Base-by-base conservation (phyloP, 2,113 vertebrate species). In the Brachypteracias leptosomus region DNA sequence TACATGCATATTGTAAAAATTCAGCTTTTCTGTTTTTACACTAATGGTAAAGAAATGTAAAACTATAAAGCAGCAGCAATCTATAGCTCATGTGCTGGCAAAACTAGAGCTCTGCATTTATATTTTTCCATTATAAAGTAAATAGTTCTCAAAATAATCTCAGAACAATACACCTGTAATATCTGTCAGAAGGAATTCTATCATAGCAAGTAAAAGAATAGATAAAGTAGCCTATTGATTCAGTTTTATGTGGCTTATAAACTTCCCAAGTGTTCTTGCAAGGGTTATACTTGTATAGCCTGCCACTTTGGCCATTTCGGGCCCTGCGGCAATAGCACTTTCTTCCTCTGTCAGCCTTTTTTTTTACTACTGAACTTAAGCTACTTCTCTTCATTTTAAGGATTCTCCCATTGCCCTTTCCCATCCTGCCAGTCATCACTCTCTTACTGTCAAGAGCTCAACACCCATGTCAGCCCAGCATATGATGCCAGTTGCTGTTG, bases 401-500 rank as follows among this genome's bases (percentile, higher is more conserved):
- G 66, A 75, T 95, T 80, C 66, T 94, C 58, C 76, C 68, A 40
- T 35, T 92, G 94, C 91, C 89, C 94, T 95, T 95, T 96, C 70
- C 67, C 61, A 85, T 89, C 16, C 81, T 96, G 91, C 70, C 96
- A 94, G 73, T 75, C 77, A 82, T 90, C 0, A 1, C 87, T 87
- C 78, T 67, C 81, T 82, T 91, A 68, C 91, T 94, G 93, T 92
- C 94, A 92, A 85, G 93, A 95, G 44, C 91, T 96, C 94, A 92
- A 91, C 96, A 95, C 91, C 82, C 95, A 75, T 92, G 62, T 91
- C 94, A 91, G 44, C 58, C 84, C 79, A 81, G 81, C 87, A 89
- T 94, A 87, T 54, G 87, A 96, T 72, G 68, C 70, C 76, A 89
- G 87, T 47, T 8, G 2, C 77, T 76, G 57, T 26, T 96, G 94